Conservation (phyloP, 2,888 invertebrate genomes). For the Spodoptera picta region DNA sequence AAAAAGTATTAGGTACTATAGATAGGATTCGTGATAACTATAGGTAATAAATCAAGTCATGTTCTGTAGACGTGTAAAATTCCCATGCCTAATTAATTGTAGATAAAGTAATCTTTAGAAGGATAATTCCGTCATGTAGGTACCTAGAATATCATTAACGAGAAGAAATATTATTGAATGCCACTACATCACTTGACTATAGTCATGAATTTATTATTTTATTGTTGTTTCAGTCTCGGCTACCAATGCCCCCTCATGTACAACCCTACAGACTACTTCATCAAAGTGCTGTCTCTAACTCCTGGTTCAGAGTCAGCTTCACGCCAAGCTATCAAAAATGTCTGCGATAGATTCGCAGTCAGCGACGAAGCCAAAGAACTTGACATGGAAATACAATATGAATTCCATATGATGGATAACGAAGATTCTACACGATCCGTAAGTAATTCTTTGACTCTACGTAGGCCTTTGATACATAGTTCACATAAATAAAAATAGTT, state of each 20-base stretch:
- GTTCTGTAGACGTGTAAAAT: too few relatives aligned
- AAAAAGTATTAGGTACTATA: too few relatives aligned
- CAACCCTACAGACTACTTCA: slow-evolving; percentile 97
- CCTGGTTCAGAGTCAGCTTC: slow-evolving; percentile 93
- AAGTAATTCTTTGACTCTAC: slow-evolving; percentile 16
- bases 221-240: slow-evolving; percentile 87
- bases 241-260: slow-evolving; percentile 94
- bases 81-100: too few relatives aligned
- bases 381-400: slow-evolving; percentile 92
- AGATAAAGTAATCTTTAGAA: too few relatives aligned
- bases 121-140: too few relatives aligned
- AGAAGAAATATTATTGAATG: too few relatives aligned
- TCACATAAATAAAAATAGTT: neutral
- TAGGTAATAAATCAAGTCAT: too few relatives aligned
- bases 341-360: slow-evolving; percentile 94
- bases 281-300: slow-evolving; percentile 93
- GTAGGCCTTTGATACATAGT: neutral
- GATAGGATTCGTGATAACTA: too few relatives aligned
- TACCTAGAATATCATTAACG: too few relatives aligned
- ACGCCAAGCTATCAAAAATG: slow-evolving; percentile 90
- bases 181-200: too few relatives aligned
- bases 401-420: slow-evolving; percentile 89
- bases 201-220: neutral
- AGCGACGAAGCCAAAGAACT: slow-evolving; percentile 93
- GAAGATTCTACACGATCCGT: slow-evolving; percentile 81